Base-by-base conservation (phyloP, 2,797 vertebrate genomes). In the Chloroceryle amazona region DNA sequence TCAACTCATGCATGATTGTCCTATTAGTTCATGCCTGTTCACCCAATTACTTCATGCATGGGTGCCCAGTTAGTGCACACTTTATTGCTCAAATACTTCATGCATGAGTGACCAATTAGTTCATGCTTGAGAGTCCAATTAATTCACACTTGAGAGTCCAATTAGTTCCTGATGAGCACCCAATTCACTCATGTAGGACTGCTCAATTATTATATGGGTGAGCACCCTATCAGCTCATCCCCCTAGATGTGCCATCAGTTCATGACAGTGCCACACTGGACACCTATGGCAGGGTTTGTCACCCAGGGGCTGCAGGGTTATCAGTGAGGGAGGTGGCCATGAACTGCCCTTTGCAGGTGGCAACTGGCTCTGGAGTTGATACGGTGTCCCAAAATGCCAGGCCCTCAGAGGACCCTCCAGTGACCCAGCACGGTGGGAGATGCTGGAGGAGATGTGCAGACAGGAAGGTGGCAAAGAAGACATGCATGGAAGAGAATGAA, bases 71-170 rank as follows among this genome's bases (percentile, higher is more conserved):
- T 72, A 90, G 44, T 2, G 19, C 82, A 76, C 0, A 2, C 39
- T 93, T 91, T 73, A 93, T 80, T 74, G 76, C 83, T 57, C 61
- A 78, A 78, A 61, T 63, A 83, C 26, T 72, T 90, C 70, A 47
- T 0, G 94, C 94, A 91, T 91, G 93, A 87, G 71, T 1, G 0
- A 58, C 29, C 66, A 73, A 89, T 96, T 81, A 78, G 18, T 9
- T 89, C 49, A 60, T 41, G 90, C 75, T 63, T 91, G 93, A 93
- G 87, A 74, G 85, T 49, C 66, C 84, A 93, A 72, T 94, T 79
- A 89, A 18, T 35, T 66, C 60, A 66, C 0, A 0, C 57, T 80
- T 39, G 74, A 91, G 87, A 8, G n/a, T n/a, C 60, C 71, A 89
- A 55, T 94, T 93, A 95, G 33, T 84, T 62, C 35, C 4, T 5